Conservation (phyloP, 2,113 vertebrate genomes). For the Gnathonemus longibarbis region DNA sequence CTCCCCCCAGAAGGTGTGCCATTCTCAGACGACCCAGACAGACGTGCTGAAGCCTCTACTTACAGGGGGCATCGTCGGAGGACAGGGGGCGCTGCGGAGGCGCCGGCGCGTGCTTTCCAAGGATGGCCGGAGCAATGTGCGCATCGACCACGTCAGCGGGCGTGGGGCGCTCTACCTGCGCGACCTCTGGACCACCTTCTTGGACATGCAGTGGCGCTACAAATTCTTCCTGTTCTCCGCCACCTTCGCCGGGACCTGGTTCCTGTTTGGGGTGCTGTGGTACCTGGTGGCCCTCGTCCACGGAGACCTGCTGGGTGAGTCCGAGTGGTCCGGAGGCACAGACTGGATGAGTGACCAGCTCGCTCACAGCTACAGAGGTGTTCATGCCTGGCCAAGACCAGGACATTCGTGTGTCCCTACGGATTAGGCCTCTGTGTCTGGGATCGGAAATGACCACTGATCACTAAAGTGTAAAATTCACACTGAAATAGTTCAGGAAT, state of each 20-base stretch:
- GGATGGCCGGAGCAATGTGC: conserved; percentile 89
- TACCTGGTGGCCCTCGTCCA: conserved; percentile 86
- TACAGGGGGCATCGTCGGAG: no score
- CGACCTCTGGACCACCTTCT: conserved; percentile 96
- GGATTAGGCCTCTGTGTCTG: neutral
- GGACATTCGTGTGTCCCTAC: neutral
- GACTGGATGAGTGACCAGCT: neutral
- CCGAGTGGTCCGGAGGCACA: neutral
- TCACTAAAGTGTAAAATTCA: neutral
- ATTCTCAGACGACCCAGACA: conserved; percentile 87
- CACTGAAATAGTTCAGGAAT: neutral
- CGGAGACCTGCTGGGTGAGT: conserved; percentile 78
- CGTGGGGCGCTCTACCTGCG: conserved; percentile 88
- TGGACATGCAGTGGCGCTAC: conserved; percentile 98
- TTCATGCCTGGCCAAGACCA: neutral
- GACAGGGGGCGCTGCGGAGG: conserved; percentile 47
- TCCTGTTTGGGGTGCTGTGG: conserved; percentile 86
- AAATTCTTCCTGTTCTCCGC: conserved; percentile 91
- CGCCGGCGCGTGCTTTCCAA: conserved; percentile 85
- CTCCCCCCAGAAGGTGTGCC: conserved; percentile 84
- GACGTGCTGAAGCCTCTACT: conserved; percentile 75
- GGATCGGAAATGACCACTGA: neutral
- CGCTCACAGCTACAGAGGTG: no score
- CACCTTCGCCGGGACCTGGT: conserved; percentile 95
- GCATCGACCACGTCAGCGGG: conserved; percentile 81